Base-by-base conservation (phyloP, 2,888 invertebrate genomes). In the Metellina segmentata region DNA sequence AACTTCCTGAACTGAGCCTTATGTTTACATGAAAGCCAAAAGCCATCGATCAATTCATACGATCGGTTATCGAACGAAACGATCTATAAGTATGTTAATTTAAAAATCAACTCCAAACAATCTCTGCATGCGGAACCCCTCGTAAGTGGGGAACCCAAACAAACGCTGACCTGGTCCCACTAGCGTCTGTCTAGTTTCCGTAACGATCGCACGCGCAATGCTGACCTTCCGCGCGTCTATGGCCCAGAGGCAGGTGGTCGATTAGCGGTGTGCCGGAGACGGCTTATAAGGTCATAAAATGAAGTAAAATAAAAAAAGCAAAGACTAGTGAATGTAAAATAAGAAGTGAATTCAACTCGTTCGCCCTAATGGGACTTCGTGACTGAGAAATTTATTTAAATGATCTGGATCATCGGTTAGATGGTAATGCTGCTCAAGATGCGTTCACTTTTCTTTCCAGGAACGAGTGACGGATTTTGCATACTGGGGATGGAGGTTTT, bases 331-430 rank as follows among this genome's bases (percentile, higher is more conserved):
- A 34, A 34, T 34, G 34, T 34, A 34, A 34, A 34, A 34, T 34
- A 34, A 34, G 34, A 34, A 34, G 34, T 34, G 34, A 34, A 34
- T n/a, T 51, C n/a, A 8, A 70, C 71, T n/a, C 70, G 49, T 82
- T 71, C 20, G 11, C 20, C 8, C 71, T 82, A 82, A 82, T 82
- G 81, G 71, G 48, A 51, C 19, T 8, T 71, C 81, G 81, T 82
- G 81, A 82, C 81, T 82, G 9, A 34, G 48, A 49, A 82, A 49
- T 82, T 70, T 82, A 71, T 82, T 71, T 70, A 71, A 34, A 69
- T 81, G 61, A 61, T 81, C 34, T 61, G 34, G 81, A 61, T 34
- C 61, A 82, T 82, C 20, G 81, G 81, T 16, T 13, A 49, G 71
- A 71, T 71, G 81, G n/a, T 70, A 70, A 52, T 61, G 81, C n/a